Base-by-base conservation (phyloP, 2,113 vertebrate species). In the Malurus alboscapulatus region DNA sequence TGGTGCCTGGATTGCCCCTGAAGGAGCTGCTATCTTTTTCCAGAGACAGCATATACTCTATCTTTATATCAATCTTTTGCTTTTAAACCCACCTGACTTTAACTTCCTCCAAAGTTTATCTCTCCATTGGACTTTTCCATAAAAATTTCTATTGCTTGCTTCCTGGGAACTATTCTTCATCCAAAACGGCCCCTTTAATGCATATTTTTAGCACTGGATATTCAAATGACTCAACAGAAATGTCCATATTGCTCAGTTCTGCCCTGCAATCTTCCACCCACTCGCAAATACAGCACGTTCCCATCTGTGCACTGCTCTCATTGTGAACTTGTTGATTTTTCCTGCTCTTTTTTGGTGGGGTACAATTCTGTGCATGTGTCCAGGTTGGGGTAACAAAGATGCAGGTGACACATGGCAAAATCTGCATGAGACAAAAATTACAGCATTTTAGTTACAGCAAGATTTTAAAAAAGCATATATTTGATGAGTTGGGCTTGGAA, bases 301-400 rank as follows among this genome's bases (percentile, higher is more conserved):
- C 88, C 55, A 87, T 87, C 63, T 91, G 51, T 90, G 79, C 55
- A 36, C 30, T 59, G 51, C 16, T 74, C 16, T 88, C n/a, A 29
- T 15, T 50, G 47, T 71, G 51, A 66, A 44, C 45, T 30, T 71
- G 14, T 24, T 94, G 27, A 36, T 86, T 93, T 85, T 77, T 77
- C 21, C 29, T 50, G 17, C 27, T 80, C 20, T 48, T 53, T 85
- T 74, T 42, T 44, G 20, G 4, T 53, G 24, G 20, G 26, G 4
- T 82, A 26, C 0, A 3, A 30, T 9, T 51, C 71, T 11, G 18
- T 81, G 40, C 40, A 51, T 25, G 34, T 61, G 40, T 57, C 19
- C 36, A 44, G 38, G 27, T 0, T 47, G 40, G 65, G 14, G 8
- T 87, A 57, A 62, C 8, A 29, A 78, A 79, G 40, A 59, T 27